Conservation (phyloP, 2,113 vertebrate genomes). For the Pardalotus punctatus region DNA sequence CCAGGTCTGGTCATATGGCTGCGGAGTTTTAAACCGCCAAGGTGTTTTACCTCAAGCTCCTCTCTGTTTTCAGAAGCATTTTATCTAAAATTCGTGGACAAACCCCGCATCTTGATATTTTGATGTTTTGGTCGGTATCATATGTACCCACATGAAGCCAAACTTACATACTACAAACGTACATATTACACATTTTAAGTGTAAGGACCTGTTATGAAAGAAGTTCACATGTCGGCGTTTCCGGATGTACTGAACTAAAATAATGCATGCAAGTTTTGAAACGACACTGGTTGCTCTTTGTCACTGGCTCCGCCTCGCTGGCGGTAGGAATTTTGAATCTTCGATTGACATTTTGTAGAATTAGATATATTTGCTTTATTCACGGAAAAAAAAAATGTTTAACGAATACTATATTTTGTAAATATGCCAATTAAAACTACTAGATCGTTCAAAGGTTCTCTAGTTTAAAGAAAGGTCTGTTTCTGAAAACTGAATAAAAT, state of each 20-base stretch:
- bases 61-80: not conserved
- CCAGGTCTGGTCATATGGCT: rapidly evolving
- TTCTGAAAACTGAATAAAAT: not conserved
- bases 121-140: no score
- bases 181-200: rapidly evolving
- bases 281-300: no score
- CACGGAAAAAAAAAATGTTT: not conserved
- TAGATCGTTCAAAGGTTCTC: not conserved
- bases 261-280: no score
- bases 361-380: not conserved
- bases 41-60: no score
- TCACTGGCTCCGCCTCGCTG: not conserved
- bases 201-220: not conserved
- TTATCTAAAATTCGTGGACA: not conserved
- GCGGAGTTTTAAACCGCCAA: not conserved
- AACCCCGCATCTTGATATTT: rapidly evolving
- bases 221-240: not conserved
- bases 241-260: not conserved
- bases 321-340: not conserved
- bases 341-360: not conserved
- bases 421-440: not conserved
- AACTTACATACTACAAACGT: not conserved
- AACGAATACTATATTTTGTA: not conserved
- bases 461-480: not conserved
- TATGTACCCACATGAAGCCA: not conserved